These are phyloP conservation scores for Centruroides sculpturatus DNA, from an alignment of 1,140 invertebrate genomes.

Conservation along the genomic window DNA sequence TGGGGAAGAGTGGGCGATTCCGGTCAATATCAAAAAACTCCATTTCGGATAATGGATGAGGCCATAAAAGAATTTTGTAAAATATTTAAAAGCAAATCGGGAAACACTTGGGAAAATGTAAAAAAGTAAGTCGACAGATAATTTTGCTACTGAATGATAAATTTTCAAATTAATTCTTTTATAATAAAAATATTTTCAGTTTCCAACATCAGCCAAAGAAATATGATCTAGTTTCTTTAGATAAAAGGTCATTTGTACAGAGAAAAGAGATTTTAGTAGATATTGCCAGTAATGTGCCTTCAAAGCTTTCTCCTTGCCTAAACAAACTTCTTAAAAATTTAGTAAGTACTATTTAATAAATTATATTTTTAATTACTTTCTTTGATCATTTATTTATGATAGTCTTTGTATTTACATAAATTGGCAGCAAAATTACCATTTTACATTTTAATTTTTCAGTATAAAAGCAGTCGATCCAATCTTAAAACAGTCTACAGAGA, in stretches of 20 bases:
- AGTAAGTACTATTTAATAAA: constrained; percentile 19
- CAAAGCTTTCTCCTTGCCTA: constrained; percentile 25
- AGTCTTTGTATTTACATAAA: too few species aligned
- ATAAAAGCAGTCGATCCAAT: too few species aligned
- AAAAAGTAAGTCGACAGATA: constrained; percentile 21
- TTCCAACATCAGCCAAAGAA: constrained; percentile 29
- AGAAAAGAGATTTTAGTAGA: constrained; percentile 5
- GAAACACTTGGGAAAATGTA: constrained; percentile 34
- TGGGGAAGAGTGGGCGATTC: constrained; percentile 38
- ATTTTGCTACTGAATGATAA: too few species aligned
- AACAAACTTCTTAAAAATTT: constrained; percentile 30
- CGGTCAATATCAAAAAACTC: constrained; percentile 38
- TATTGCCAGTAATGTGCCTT: constrained; percentile 18
- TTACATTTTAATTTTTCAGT: too few species aligned
- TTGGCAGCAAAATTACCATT: too few species aligned
- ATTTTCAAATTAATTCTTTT: not conserved
- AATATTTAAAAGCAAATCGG: constrained; percentile 37
- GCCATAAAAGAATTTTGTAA: constrained; percentile 37
- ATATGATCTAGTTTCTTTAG: constrained; percentile 29
- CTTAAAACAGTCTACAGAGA: too few species aligned
- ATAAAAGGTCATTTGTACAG: constrained; percentile 4
- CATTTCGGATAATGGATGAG: constrained; percentile 30
- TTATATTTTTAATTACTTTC: too few species aligned
- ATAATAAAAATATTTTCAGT: constrained; percentile 11
- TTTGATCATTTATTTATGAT: too few species aligned